phyloP scores from a whole-genome alignment of 2,113 vertebrate genomes.

The Conger conger region DNA sequence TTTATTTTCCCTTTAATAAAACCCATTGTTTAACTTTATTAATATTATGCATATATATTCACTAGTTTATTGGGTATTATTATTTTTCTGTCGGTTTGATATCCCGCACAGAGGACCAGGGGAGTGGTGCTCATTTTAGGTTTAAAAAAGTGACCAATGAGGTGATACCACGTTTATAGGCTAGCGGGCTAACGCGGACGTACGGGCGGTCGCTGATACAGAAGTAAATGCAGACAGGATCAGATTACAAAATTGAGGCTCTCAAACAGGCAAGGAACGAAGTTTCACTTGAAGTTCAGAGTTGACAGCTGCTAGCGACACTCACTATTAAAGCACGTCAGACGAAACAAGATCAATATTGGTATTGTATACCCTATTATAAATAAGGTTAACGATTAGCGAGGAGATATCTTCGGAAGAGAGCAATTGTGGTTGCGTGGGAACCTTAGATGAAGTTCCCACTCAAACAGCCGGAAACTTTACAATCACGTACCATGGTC shows the following conservation, averaged over 20 bases:
- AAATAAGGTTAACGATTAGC: background rate
- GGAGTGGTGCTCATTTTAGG: conserved; percentile 32
- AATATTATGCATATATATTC: too few relatives aligned
- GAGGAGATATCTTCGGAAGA: background rate
- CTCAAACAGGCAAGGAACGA: background rate
- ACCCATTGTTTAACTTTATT: background rate
- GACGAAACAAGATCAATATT: conserved; percentile 1
- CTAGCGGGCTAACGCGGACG: conserved; percentile 56
- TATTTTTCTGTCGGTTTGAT: too few relatives aligned
- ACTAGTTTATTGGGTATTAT: background rate
- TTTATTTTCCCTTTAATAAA: conserved; percentile 11
- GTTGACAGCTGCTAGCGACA: conserved; percentile 28
- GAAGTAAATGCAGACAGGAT: conserved; percentile 39
- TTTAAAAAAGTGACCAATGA: conserved; percentile 64
- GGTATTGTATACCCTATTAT: background rate
- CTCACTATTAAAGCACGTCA: background rate
- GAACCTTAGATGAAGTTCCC: conserved; percentile 2
- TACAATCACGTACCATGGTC: background rate
- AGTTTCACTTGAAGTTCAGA: conserved; percentile 22
- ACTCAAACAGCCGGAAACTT: background rate
- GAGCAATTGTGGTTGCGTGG: background rate
- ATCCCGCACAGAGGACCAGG: conserved; percentile 5
- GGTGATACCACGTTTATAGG: conserved; percentile 59
- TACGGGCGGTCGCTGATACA: conserved; percentile 24
- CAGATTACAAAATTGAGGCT: conserved; percentile 30